phyloP scores from a whole-genome alignment of 2,113 vertebrate genomes.

The Chaenogobius annularis region DNA sequence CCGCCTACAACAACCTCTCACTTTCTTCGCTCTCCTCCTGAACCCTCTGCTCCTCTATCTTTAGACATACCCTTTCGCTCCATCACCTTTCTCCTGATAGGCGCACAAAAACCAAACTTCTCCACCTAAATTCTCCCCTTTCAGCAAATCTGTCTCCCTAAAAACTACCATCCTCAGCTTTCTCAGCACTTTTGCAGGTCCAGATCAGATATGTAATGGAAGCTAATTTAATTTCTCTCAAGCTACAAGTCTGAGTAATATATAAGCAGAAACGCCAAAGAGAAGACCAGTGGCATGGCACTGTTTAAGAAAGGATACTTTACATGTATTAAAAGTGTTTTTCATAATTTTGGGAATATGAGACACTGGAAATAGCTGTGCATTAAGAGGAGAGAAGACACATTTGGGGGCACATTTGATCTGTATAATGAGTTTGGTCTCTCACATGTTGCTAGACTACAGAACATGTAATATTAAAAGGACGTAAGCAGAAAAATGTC shows the following conservation, averaged over 20 bases:
- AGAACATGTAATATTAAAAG: constrained; percentile 45
- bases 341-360: constrained; percentile 41
- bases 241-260: constrained; percentile 46
- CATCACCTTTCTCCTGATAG: constrained; percentile 42
- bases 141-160: constrained; percentile 51
- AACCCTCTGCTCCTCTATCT: constrained; percentile 52
- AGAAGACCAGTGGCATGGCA: constrained; percentile 18
- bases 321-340: constrained; percentile 50
- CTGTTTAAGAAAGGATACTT: constrained; percentile 38
- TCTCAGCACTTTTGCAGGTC: constrained; percentile 46
- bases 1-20: constrained; percentile 50
- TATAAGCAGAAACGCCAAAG: neutral
- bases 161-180: constrained; percentile 25
- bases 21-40: constrained; percentile 14
- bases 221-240: constrained; percentile 42
- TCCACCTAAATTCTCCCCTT: constrained; percentile 36
- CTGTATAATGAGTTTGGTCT: constrained; percentile 62
- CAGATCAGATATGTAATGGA: constrained; percentile 39
- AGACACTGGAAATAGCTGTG: constrained; percentile 52
- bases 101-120: neutral
- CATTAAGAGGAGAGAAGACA: constrained; percentile 60
- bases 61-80: constrained; percentile 53
- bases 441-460: constrained; percentile 53
- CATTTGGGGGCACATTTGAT: constrained; percentile 65
- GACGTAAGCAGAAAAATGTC: neutral